Percentiles rank a stretch among this genome's conserved stretches.
Conservation (phyloP, 2,888 invertebrate species). For the Aphidius colemani region DNA sequence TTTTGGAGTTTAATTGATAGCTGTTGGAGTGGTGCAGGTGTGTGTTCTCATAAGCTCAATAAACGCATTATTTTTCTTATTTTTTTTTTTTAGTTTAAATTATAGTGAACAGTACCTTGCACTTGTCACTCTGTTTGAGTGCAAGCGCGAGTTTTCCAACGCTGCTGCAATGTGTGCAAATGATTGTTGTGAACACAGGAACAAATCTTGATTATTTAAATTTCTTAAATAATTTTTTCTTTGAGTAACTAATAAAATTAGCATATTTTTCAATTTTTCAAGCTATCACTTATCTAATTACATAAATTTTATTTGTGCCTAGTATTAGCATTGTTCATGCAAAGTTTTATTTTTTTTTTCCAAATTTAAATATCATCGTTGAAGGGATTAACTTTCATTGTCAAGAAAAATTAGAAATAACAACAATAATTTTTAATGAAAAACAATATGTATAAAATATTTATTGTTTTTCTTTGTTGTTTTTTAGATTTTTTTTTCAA, state of each 20-base stretch:
- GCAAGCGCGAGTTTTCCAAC: slow-evolving; percentile 73
- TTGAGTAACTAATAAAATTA: neutral
- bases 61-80: neutral
- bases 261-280: too few relatives aligned
- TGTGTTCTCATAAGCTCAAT: slow-evolving; percentile 14
- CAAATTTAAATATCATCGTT: slow-evolving; percentile 8
- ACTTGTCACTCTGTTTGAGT: slow-evolving; percentile 80
- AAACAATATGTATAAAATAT: slow-evolving; percentile 55
- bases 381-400: slow-evolving; percentile 25
- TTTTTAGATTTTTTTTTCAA: slow-evolving; percentile 38
- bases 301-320: slow-evolving; percentile 2
- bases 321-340: neutral
- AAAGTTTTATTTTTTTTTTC: neutral
- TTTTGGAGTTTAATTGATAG: slow-evolving; percentile 7
- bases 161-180: slow-evolving; percentile 54
- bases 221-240: slow-evolving; percentile 14
- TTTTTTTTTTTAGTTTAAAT: slow-evolving; percentile 26
- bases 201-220: slow-evolving; percentile 46
- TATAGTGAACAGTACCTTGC: slow-evolving; percentile 72
- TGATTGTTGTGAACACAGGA: slow-evolving; percentile 63
- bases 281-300: slow-evolving; percentile 3
- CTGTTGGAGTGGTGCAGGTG: slow-evolving; percentile 23
- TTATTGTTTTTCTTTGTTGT: slow-evolving; percentile 43
- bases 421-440: slow-evolving; percentile 48
- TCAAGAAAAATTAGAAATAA: slow-evolving; percentile 41